These are phyloP conservation scores for Epinephelus fuscoguttatus DNA, from an alignment of 2,113 vertebrate species.

Conservation along the genomic window DNA sequence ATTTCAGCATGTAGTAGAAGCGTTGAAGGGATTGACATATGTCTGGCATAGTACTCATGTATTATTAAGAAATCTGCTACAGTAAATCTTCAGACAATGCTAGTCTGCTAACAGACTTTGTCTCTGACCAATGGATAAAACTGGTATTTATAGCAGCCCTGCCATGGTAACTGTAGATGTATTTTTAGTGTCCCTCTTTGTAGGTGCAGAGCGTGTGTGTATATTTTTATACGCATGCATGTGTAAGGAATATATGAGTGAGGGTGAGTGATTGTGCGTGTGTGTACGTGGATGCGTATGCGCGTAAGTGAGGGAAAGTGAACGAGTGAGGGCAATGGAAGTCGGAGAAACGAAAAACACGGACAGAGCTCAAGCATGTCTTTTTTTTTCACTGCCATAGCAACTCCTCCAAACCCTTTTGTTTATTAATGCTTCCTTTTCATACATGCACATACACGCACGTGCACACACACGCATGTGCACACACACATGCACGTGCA, in stretches of 20 bases:
- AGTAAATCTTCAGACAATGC: conserved; percentile 15
- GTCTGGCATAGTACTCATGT: conserved; percentile 17
- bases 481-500: not conserved
- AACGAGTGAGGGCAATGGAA: conserved; percentile 11
- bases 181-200: conserved; percentile 78
- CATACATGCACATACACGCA: not conserved
- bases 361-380: conserved; percentile 43
- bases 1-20: conserved; percentile 1
- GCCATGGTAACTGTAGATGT: conserved; percentile 78
- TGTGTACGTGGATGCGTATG: not conserved
- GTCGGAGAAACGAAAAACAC: conserved; percentile 13
- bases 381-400: conserved; percentile 62
- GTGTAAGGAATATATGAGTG: conserved; percentile 42
- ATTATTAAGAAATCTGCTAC: conserved; percentile 9
- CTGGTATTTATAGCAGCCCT: conserved; percentile 77
- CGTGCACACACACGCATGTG: not conserved
- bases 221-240: conserved; percentile 33
- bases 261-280: not conserved
- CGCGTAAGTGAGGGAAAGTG: not conserved
- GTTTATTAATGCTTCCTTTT: conserved; percentile 46
- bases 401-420: conserved; percentile 48
- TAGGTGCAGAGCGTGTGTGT: conserved; percentile 46
- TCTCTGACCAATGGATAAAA: conserved; percentile 33
- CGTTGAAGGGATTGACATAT: not conserved
- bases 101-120: conserved; percentile 10